Conservation (phyloP, 2,113 vertebrate genomes). For the Notothenia coriiceps region DNA sequence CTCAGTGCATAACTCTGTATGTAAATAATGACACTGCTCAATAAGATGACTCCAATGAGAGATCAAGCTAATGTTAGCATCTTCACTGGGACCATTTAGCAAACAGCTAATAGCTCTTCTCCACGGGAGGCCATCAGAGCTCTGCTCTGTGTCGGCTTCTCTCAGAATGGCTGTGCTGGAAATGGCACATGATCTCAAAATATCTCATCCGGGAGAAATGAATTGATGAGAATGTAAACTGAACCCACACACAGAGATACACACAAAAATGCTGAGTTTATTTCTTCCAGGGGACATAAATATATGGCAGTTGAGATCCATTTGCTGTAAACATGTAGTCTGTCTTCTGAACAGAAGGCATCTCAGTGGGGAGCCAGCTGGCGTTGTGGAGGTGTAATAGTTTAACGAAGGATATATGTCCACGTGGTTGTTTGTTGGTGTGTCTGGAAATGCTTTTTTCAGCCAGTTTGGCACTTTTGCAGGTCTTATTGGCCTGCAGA, state of each 20-base stretch:
- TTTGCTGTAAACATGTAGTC: conserved; percentile 76
- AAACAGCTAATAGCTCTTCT: conserved; percentile 66
- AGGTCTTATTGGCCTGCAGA: conserved; percentile 62
- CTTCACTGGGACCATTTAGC: conserved; percentile 73
- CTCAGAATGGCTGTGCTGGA: conserved; percentile 53
- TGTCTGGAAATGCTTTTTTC: conserved; percentile 42
- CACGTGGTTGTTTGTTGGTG: conserved; percentile 14
- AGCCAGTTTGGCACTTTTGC: conserved; percentile 47
- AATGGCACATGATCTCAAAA: conserved; percentile 40
- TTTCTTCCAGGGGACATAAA: conserved; percentile 62
- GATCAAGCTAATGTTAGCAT: conserved; percentile 73
- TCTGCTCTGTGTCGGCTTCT: conserved; percentile 42
- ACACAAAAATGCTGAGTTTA: conserved; percentile 32
- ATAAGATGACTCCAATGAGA: conserved; percentile 63
- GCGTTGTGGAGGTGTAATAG: conserved; percentile 60
- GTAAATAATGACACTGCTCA: conserved; percentile 67
- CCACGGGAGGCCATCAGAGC: conserved; percentile 63
- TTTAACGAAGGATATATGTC: conserved; percentile 55
- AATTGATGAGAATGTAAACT: conserved; percentile 60
- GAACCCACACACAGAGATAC: conserved; percentile 43
- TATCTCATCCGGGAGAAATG: conserved; percentile 59
- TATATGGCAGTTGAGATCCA: conserved; percentile 73
- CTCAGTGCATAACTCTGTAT: conserved; percentile 33
- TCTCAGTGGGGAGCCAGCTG: conserved; percentile 56
- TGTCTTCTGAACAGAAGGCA: conserved; percentile 75